Evolutionary conservation across 2,113 vertebrate species (phyloP), one percentile per base, ranked within the genome.

Genomic region (Aythya baeri): DNA sequence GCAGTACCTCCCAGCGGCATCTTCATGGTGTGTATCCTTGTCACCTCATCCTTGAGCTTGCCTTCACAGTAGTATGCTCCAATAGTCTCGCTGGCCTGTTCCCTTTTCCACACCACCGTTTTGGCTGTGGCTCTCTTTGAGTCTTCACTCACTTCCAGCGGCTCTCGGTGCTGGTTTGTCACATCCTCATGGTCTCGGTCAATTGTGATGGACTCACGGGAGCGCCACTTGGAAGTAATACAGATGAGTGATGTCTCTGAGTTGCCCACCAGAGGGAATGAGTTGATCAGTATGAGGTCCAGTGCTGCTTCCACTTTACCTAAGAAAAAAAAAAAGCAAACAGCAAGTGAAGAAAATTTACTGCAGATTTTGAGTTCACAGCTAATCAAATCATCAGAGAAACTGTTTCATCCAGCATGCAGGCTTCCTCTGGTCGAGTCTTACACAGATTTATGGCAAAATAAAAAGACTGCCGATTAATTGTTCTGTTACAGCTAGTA

Each of bases 211-310:
- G 97, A 97, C 17, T 98, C 97, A 4, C 79, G 89, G 57, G 97
- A 96, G 13, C 73, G 97, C 98, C 98, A 98, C n/a, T 98, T 98
- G 44, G 98, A 98, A 66, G 98, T 98, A 74, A 99, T 98, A 82
- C 99, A 99, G 86, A 95, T 97, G 32, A 99, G 98, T 3, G 98
- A 98, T 4, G 98, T 98, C 79, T 98, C 98, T 0, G 97, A 97
- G 26, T 98, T 98, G 58, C 98, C 98, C 81, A 98, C 98, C 29
- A 99, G 95, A 80, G 98, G 98, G 91, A 98, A 98, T 41, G 98
- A 98, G 97, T 99, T 99, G 90, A 99, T 98, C 84, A 99, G 63
- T 70, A 98, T 98, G 86, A 99, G 93, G 88, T 99, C 98, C 94
- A 98, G 97, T 31, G 98, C 95, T 0, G 98, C 97, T 43, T 98